phyloP scores from a whole-genome alignment of 2,888 invertebrate species.

The Anthophora plumipes region DNA sequence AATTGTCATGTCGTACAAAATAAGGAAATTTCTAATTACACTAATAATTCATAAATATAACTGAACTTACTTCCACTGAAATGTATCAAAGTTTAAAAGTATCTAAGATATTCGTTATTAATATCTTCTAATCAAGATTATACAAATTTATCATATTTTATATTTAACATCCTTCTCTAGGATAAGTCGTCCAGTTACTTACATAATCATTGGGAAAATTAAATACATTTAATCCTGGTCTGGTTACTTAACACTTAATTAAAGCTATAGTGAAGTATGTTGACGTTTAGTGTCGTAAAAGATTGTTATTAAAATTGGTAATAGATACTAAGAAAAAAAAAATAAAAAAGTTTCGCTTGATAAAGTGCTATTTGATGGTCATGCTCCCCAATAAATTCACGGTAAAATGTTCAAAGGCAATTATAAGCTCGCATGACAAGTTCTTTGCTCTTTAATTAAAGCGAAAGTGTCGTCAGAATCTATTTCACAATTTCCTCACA shows the following conservation, averaged over 20 bases:
- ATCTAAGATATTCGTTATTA: too few relatives aligned
- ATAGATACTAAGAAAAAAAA: background rate
- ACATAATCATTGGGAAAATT: conserved; percentile 26
- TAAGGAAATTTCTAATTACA: too few relatives aligned
- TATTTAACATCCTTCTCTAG: background rate
- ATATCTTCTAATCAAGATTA: too few relatives aligned
- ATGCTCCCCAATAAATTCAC: conserved; percentile 19
- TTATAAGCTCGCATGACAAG: conserved; percentile 27
- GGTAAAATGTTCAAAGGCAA: conserved; percentile 5
- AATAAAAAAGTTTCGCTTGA: conserved; percentile 6
- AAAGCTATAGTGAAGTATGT: conserved; percentile 22
- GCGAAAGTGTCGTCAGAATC: conserved; percentile 49
- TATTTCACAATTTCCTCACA: conserved; percentile 5
- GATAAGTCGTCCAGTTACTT: conserved; percentile 11
- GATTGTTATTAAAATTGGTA: conserved; percentile 32
- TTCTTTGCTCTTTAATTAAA: conserved; percentile 39
- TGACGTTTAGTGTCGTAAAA: conserved; percentile 1
- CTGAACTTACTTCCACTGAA: too few relatives aligned
- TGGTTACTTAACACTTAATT: conserved; percentile 42
- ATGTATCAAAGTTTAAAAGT: too few relatives aligned
- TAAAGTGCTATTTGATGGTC: conserved; percentile 42
- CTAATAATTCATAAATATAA: too few relatives aligned
- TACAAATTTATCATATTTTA: too few relatives aligned
- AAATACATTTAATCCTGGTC: conserved; percentile 25
- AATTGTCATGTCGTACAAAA: too few relatives aligned